Evolutionary conservation across 2,888 invertebrate species (phyloP).

Genomic region (Rhabditoides inermis): DNA sequence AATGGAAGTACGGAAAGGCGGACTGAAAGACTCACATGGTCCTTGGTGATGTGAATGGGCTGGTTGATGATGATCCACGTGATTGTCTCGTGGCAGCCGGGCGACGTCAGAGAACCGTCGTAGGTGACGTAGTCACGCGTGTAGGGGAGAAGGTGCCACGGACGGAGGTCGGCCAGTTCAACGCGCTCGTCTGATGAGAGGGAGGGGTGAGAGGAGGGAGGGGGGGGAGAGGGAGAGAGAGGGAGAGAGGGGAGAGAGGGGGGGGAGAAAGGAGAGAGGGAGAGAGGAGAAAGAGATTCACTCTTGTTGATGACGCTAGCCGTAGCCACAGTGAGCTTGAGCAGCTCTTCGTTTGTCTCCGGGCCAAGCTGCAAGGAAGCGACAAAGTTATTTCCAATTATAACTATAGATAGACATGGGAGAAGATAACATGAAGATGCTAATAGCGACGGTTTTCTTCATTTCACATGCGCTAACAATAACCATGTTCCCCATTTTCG

Average conservation of each 20-base stretch:
- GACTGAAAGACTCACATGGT: constrained; percentile 67
- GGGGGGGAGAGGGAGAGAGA: no score
- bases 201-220: no score
- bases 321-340: constrained; percentile 32
- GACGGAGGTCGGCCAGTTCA: constrained; percentile 30
- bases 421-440: no score
- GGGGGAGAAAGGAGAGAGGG: no score
- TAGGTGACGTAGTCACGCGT: constrained; percentile 36
- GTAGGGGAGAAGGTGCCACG: constrained; percentile 34
- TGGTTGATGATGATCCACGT: constrained; percentile 96
- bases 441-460: no score
- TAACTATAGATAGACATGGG: no score
- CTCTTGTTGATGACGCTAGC: constrained; percentile 23
- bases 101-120: constrained; percentile 83
- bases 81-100: constrained; percentile 59
- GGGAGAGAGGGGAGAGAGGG: no score
- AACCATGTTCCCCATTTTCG: no score
- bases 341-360: constrained; percentile 32
- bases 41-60: constrained; percentile 87
- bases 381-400: no score
- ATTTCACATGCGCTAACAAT: no score
- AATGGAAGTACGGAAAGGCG: not conserved
- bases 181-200: constrained; percentile 27
- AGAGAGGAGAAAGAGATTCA: no score
- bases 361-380: constrained; percentile 27